Evolutionary conservation across 2,113 vertebrate genomes (phyloP), one percentile per base, ranked within the genome.

Genomic region (Callorhinus ursinus): DNA sequence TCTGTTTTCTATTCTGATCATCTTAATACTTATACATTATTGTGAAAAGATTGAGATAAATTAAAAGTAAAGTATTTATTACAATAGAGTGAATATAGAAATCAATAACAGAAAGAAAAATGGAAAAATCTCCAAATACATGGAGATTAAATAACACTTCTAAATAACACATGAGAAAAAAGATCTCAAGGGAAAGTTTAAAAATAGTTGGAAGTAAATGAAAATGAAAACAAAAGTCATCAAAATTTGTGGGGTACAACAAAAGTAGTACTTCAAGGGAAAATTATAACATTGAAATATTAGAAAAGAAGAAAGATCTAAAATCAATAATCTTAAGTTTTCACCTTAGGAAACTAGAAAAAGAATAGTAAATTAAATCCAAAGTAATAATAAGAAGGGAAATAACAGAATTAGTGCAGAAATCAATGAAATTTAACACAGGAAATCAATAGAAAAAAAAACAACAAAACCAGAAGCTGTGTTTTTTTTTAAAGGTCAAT

Each of bases 1-100:
- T 88, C 61, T 59, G 12, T 55, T 88, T 93, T 90, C 26, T 81
- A 42, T 39, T 24, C 19, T 94, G 39, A 85, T 51, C 15, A 94
- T 55, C 28, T 18, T 88, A 14, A 87, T 72, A 24, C 13, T 24
- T 91, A 67, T 3, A 79, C 0, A 72, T 51, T 88, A 80, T 59
- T 84, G 33, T 86, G 49, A 90, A 96, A 95, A 93, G 92, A 42
- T 33, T 77, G 18, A 71, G 31, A 83, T 81, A 59, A 67, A 79
- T 53, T 53, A 74, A 80, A 92, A 95, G 42, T 69, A 90, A 93
- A 79, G 6, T 5, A 84, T 77, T 85, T 46, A 21, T 28, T 51
- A 24, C 83, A n/a, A 51, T n/a, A 33, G 18, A 67, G 51, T 51
- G 0, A 86, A 69, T 24, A 13, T n/a, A 65, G 28, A 65, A 85